phyloP scores from a whole-genome alignment of 2,888 invertebrate species.

The Agrochola litura region DNA sequence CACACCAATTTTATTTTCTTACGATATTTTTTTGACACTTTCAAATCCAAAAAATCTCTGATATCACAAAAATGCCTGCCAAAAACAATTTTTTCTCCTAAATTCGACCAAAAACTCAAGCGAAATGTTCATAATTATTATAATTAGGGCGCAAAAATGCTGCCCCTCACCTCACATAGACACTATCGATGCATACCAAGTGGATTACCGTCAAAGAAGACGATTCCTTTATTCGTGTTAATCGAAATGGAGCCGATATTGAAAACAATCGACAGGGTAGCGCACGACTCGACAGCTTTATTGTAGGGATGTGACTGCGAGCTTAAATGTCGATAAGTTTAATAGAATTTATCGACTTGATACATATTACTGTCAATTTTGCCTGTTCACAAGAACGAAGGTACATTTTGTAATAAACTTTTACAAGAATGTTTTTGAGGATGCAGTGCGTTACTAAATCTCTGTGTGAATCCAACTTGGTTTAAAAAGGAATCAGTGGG shows the following conservation, averaged over 20 bases:
- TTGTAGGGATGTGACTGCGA: constrained; percentile 66
- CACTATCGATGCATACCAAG: constrained; percentile 80
- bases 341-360: constrained; percentile 55
- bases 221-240: constrained; percentile 88
- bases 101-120: constrained; percentile 56
- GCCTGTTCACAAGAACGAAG: background rate
- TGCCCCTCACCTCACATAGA: constrained; percentile 70
- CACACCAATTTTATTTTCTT: background rate
- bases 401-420: background rate
- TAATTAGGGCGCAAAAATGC: constrained; percentile 84
- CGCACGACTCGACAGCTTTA: constrained; percentile 83
- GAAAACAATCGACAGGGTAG: constrained; percentile 89
- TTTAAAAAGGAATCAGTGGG: background rate
- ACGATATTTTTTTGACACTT: background rate
- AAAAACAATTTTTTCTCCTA: constrained; percentile 10
- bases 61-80: background rate
- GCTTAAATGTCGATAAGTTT: constrained; percentile 67
- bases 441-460: background rate
- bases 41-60: background rate
- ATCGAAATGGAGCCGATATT: constrained; percentile 88
- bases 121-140: constrained; percentile 80
- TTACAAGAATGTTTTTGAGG: background rate
- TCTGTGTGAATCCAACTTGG: background rate
- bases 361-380: background rate
- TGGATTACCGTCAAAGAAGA: constrained; percentile 83